phyloP scores from a whole-genome alignment of 1,140 invertebrate species.

The Nymphalis io region DNA sequence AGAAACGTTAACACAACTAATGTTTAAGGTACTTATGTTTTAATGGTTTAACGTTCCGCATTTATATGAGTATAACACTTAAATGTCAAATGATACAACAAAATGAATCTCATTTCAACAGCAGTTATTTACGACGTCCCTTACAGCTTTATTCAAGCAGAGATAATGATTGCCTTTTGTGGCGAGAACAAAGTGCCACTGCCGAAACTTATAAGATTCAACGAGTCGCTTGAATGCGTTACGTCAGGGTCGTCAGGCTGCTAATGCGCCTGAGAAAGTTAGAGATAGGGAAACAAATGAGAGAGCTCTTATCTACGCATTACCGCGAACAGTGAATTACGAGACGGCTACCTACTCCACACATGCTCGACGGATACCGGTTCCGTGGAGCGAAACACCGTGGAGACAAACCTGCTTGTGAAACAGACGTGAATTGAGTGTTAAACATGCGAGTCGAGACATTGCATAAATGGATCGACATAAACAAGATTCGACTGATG shows the following conservation, averaged over 20 bases:
- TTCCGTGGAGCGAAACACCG: constrained; percentile 54
- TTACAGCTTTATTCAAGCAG: constrained; percentile 11
- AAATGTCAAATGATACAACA: constrained; percentile 1
- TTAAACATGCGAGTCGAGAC: constrained; percentile 54
- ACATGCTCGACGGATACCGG: constrained; percentile 52
- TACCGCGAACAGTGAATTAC: constrained; percentile 71
- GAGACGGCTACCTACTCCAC: constrained; percentile 53
- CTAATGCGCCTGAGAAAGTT: constrained; percentile 36
- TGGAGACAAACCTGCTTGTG: constrained; percentile 61
- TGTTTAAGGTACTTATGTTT: no score
- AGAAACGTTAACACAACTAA: no score
- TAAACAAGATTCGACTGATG: constrained; percentile 44
- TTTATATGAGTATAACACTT: neutral
- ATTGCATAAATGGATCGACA: constrained; percentile 48
- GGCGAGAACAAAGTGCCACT: constrained; percentile 4
- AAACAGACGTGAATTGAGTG: constrained; percentile 67
- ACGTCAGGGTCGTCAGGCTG: constrained; percentile 22
- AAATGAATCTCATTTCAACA: constrained; percentile 17
- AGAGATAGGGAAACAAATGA: constrained; percentile 62
- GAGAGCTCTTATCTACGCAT: constrained; percentile 75
- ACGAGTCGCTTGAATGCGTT: constrained; percentile 16
- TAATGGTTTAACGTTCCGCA: neutral
- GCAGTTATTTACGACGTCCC: constrained; percentile 9
- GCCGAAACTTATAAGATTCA: constrained; percentile 18
- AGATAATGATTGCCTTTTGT: constrained; percentile 17